Percentiles rank a stretch among this genome's conserved stretches.
Conservation (phyloP, 1,140 invertebrate species). For the Platyscapa corneri region DNA sequence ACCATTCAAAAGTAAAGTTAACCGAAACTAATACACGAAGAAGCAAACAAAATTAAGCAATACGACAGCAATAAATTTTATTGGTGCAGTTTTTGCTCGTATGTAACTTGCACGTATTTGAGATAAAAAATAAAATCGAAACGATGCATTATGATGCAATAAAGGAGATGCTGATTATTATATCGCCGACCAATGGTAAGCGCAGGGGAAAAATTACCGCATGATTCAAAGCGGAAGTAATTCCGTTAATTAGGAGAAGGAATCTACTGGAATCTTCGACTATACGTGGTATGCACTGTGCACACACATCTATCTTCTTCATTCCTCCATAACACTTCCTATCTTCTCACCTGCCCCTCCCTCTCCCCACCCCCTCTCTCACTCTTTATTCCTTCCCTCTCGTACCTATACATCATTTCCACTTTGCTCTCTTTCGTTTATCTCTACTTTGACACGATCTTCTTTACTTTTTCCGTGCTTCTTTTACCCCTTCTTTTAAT, state of each 20-base stretch:
- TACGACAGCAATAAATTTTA: neutral
- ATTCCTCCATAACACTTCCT: neutral
- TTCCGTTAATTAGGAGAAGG: constrained; percentile 35
- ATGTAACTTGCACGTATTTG: too few species aligned
- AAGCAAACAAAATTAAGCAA: neutral
- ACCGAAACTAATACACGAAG: neutral
- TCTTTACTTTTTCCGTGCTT: neutral
- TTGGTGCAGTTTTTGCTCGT: too few species aligned
- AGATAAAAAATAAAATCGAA: too few species aligned
- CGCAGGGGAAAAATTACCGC: neutral
- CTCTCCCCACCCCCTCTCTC: neutral
- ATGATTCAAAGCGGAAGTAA: constrained; percentile 3
- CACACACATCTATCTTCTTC: constrained; percentile 1
- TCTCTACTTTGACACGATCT: neutral
- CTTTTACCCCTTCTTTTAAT: neutral
- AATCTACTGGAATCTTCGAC: constrained; percentile 3
- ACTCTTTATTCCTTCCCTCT: neutral
- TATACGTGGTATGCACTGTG: constrained; percentile 4
- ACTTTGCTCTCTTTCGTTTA: constrained; percentile 19
- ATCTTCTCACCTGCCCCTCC: neutral
- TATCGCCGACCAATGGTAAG: neutral
- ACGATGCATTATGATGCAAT: neutral
- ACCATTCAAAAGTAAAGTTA: neutral
- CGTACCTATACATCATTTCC: constrained; percentile 20
- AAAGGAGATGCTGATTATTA: neutral